These are phyloP conservation scores for Sula dactylatra DNA, from an alignment of 2,113 vertebrate genomes.

Conservation along the genomic window DNA sequence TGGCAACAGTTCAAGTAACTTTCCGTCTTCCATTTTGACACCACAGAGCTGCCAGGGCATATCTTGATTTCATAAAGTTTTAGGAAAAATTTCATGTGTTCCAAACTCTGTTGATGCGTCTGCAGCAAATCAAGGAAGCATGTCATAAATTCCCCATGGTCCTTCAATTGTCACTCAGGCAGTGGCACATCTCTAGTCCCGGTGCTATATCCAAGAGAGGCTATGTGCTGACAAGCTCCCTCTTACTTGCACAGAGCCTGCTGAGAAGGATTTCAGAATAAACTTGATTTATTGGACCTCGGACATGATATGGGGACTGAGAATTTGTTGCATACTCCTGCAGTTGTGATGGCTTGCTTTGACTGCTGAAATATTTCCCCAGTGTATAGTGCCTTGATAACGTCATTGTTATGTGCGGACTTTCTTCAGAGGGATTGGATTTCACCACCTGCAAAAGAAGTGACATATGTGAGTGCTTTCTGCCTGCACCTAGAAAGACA, in stretches of 20 bases:
- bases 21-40: slow-evolving; percentile 48
- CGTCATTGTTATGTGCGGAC: slow-evolving; percentile 70
- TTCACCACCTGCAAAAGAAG: slow-evolving; percentile 85
- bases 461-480: slow-evolving; percentile 20
- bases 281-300: slow-evolving; percentile 90
- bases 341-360: slow-evolving; percentile 41
- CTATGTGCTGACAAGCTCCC: slow-evolving; percentile 18
- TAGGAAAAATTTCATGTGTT: background rate
- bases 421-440: slow-evolving; percentile 68
- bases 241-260: slow-evolving; percentile 80
- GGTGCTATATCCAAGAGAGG: background rate
- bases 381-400: slow-evolving; percentile 63
- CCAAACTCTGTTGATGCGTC: background rate
- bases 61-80: slow-evolving; percentile 46
- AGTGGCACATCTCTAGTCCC: background rate
- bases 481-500: background rate
- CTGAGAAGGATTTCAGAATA: slow-evolving; percentile 96
- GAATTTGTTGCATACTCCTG: slow-evolving; percentile 59
- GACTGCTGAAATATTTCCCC: slow-evolving; percentile 67
- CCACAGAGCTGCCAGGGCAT: background rate
- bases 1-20: slow-evolving; percentile 54
- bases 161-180: background rate
- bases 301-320: slow-evolving; percentile 84
- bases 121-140: background rate
- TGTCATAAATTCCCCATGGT: background rate